Conservation (phyloP, 2,797 vertebrate genomes). For the Sebastes minor region DNA sequence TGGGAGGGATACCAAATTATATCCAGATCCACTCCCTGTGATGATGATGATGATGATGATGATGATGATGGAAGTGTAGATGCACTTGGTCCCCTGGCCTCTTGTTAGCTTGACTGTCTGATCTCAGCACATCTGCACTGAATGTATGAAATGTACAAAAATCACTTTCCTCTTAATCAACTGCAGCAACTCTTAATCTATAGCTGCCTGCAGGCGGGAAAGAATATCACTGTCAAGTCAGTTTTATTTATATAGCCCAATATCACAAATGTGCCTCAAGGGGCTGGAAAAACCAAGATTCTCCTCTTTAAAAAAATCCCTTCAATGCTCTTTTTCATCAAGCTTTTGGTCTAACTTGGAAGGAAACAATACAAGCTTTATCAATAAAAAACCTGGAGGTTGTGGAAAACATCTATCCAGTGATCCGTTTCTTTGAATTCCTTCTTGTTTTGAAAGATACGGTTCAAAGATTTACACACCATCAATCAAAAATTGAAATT, state of each 20-base stretch:
- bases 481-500: constrained; percentile 45
- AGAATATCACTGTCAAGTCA: neutral
- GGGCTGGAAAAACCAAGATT: neutral
- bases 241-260: neutral
- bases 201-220: neutral
- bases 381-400: constrained; percentile 16
- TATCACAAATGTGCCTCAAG: neutral
- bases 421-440: neutral
- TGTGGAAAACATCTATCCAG: constrained; percentile 2
- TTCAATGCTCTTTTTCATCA: neutral
- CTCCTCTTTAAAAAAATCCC: neutral
- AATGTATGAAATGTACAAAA: neutral
- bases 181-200: constrained; percentile 3
- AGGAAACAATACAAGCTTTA: neutral
- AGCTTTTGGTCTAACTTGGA: neutral
- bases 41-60: neutral
- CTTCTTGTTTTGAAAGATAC: neutral
- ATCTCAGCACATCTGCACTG: neutral
- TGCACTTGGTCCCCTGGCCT: neutral
- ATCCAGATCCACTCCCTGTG: neutral
- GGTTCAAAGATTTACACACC: constrained; percentile 5
- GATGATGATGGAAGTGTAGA: neutral
- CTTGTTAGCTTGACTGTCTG: neutral
- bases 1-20: neutral
- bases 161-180: constrained; percentile 1